Evolutionary conservation across 2,888 invertebrate species (phyloP).

Genomic region (Pseudoips prasinana): DNA sequence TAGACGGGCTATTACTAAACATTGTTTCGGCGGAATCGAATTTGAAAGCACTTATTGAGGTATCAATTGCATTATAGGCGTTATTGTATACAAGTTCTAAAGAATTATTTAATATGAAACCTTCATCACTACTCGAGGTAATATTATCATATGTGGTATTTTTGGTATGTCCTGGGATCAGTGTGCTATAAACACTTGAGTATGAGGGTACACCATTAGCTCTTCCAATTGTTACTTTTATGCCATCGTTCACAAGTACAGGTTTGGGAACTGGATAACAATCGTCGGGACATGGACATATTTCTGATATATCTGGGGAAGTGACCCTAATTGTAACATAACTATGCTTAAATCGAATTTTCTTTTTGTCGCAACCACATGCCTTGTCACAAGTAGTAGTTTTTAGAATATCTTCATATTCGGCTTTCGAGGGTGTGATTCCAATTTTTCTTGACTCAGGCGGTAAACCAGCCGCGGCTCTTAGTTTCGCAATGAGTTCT

Average conservation of each 20-base stretch:
- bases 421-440: constrained; percentile 31
- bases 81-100: too few relatives aligned
- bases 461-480: constrained; percentile 32
- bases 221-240: constrained; percentile 61
- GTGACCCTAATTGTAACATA: constrained; percentile 63
- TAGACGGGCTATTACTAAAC: too few relatives aligned
- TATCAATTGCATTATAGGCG: too few relatives aligned
- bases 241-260: constrained; percentile 59
- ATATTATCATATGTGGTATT: not conserved
- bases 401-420: constrained; percentile 53
- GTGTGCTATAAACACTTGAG: constrained; percentile 9
- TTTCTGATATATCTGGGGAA: constrained; percentile 59
- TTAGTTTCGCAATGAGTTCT: constrained; percentile 39
- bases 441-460: constrained; percentile 39
- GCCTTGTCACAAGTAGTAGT: constrained; percentile 56
- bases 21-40: too few relatives aligned
- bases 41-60: too few relatives aligned
- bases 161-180: not conserved
- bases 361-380: constrained; percentile 64
- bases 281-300: constrained; percentile 58
- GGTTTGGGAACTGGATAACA: constrained; percentile 56
- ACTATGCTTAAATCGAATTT: constrained; percentile 65
- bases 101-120: too few relatives aligned
- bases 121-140: constrained; percentile 1
- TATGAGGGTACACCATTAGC: constrained; percentile 43